Conservation (phyloP, 2,888 invertebrate genomes). For the Drosophila borealis region DNA sequence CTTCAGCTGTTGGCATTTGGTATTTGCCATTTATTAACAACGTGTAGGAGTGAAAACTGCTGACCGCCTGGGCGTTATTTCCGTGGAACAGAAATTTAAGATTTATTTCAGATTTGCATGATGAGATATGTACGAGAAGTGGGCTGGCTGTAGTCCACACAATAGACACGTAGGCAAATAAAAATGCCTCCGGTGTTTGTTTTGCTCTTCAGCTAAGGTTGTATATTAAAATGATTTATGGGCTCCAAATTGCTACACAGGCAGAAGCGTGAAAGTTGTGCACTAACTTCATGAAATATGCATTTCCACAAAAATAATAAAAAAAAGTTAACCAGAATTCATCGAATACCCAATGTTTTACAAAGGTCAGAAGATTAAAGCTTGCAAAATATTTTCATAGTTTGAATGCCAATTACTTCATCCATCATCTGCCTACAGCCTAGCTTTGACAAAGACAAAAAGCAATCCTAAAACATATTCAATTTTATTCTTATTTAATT, state of each 20-base stretch:
- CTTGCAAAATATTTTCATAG: too few relatives aligned
- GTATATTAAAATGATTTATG: constrained; percentile 76
- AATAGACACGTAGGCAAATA: constrained; percentile 78
- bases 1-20: constrained; percentile 36
- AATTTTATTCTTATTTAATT: too few relatives aligned
- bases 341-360: not conserved
- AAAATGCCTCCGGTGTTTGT: constrained; percentile 64
- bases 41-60: constrained; percentile 37
- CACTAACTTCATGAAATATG: constrained; percentile 66
- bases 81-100: constrained; percentile 72
- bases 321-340: not conserved
- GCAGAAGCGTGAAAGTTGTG: constrained; percentile 10
- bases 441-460: too few relatives aligned
- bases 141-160: constrained; percentile 21
- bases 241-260: constrained; percentile 19
- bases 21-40: constrained; percentile 30
- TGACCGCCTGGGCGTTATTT: constrained; percentile 72
- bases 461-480: too few relatives aligned
- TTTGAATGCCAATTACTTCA: too few relatives aligned
- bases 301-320: constrained; percentile 25
- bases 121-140: constrained; percentile 56
- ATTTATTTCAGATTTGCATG: constrained; percentile 79
- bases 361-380: too few relatives aligned
- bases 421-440: too few relatives aligned
- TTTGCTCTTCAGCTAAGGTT: constrained; percentile 39